phyloP scores from a whole-genome alignment of 2,797 vertebrate species.

The Peromyscus nudipes region DNA sequence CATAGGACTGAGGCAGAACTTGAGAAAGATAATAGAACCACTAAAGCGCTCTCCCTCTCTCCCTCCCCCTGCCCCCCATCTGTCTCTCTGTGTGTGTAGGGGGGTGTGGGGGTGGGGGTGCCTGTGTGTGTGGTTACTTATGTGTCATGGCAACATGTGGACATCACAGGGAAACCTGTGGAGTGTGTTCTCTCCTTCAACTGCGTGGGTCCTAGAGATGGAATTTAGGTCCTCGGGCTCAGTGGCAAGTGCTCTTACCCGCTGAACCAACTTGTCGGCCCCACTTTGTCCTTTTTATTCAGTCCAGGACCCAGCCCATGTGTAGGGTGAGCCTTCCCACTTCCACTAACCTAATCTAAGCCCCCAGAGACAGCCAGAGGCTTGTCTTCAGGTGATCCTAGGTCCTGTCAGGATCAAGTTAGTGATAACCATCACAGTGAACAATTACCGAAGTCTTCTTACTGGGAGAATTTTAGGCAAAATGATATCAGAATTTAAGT shows the following conservation, averaged over 20 bases:
- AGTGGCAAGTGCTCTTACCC: no score
- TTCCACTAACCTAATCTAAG: background rate
- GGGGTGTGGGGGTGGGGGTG: background rate
- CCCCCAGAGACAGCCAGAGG: background rate
- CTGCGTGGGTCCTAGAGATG: background rate
- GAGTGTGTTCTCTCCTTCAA: background rate
- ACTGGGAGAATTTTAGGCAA: background rate
- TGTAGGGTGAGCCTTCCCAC: background rate
- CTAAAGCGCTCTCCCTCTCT: background rate
- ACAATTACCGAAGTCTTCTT: conserved; percentile 23
- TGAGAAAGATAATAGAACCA: background rate
- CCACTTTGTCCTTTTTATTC: background rate
- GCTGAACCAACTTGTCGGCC: background rate
- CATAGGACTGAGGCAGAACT: background rate
- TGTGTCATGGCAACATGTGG: no score
- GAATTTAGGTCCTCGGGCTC: background rate
- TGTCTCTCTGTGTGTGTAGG: no score
- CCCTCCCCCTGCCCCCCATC: background rate
- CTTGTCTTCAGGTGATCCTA: background rate
- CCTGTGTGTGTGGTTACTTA: background rate
- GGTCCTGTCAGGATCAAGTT: background rate
- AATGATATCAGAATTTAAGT: conserved; percentile 24
- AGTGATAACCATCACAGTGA: background rate
- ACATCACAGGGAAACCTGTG: background rate
- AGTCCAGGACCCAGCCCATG: no score